A percentile compares a stretch with the other conserved stretches of the same genome.
Conservation (phyloP, 2,797 vertebrate species). For the Aldrovandia affinis region DNA sequence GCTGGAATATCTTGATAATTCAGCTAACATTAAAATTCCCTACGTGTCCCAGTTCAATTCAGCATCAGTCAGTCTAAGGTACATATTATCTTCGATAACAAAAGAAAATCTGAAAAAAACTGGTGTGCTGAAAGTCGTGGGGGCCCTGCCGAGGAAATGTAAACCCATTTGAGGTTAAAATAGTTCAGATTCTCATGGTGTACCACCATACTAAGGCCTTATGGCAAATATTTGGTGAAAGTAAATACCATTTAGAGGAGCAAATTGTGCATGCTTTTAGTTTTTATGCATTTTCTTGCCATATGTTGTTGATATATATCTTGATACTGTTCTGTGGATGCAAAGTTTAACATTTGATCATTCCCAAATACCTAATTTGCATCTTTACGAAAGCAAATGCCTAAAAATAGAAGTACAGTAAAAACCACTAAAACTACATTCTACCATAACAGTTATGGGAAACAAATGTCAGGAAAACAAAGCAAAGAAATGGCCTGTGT, state of each 20-base stretch:
- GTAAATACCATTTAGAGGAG: neutral
- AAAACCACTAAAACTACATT: neutral
- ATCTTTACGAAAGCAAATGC: neutral
- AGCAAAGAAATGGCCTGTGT: neutral
- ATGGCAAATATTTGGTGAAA: neutral
- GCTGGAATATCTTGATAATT: conserved; percentile 55
- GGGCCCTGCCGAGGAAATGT: conserved; percentile 33
- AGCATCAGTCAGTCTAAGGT: neutral
- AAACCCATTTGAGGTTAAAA: conserved; percentile 40
- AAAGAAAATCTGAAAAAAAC: conserved; percentile 45
- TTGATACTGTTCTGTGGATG: conserved; percentile 12
- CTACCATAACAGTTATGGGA: neutral
- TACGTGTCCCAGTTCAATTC: neutral
- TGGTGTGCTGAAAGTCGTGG: conserved; percentile 33
- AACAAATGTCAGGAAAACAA: neutral
- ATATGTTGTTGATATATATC: neutral
- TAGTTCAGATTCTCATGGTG: conserved; percentile 24
- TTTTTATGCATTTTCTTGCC: conserved; percentile 4
- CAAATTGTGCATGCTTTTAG: neutral
- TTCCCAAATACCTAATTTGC: neutral
- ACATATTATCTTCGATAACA: conserved; percentile 33
- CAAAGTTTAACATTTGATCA: neutral
- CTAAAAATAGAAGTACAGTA: neutral
- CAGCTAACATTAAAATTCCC: conserved; percentile 54
- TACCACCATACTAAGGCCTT: conserved; percentile 4